phyloP scores from a whole-genome alignment of 92 coral and sea anemone species.

The Bergia sp. region DNA sequence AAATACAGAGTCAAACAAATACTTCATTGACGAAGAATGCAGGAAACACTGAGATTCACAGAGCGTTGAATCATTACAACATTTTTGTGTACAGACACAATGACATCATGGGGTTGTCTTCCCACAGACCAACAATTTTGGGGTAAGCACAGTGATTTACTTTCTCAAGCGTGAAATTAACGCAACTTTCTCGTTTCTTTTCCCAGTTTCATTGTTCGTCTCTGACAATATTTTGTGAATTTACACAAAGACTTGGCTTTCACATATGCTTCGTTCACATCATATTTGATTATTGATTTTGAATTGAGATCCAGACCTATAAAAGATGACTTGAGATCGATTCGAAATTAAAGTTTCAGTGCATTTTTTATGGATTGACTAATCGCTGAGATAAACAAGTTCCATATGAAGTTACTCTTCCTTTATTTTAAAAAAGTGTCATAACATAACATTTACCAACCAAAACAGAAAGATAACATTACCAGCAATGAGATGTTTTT shows the following conservation, averaged over 20 bases:
- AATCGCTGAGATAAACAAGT: not conserved
- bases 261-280: not conserved
- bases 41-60: not conserved
- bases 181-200: not conserved
- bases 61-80: slow-evolving; percentile 33
- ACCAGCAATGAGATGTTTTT: slow-evolving; percentile 20
- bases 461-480: not conserved
- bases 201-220: not conserved
- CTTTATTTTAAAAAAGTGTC: not conserved
- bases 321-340: not conserved
- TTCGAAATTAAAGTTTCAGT: not conserved
- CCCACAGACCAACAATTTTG: slow-evolving; percentile 5
- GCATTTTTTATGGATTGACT: not conserved
- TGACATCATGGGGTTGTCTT: slow-evolving; percentile 13
- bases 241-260: not conserved
- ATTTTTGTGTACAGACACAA: slow-evolving; percentile 32
- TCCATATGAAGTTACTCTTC: not conserved
- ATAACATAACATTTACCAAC: not conserved
- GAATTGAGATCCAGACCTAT: not conserved
- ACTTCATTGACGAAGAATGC: slow-evolving; percentile 32
- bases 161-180: slow-evolving; percentile 12
- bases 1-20: not conserved
- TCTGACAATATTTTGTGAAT: not conserved
- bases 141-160: not conserved
- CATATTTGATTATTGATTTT: too few species aligned